These are phyloP conservation scores for Zoanthus sansibaricus DNA, from an alignment of 92 coral and sea anemone species.

Conservation along the genomic window DNA sequence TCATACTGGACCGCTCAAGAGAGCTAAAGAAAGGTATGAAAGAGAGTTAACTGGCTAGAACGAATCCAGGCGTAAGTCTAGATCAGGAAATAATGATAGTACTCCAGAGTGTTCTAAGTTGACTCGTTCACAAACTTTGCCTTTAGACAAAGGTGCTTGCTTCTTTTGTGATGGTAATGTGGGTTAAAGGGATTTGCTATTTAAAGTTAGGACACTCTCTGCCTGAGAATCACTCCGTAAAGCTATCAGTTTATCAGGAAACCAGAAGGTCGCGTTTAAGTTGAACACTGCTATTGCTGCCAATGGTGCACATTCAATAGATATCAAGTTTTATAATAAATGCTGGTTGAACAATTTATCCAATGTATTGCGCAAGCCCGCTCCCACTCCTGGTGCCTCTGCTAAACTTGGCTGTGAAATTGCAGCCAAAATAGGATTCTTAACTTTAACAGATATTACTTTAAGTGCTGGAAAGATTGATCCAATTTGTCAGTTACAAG, in stretches of 20 bases:
- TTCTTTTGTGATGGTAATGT: conserved; percentile 72
- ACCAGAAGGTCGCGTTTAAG: conserved; percentile 62
- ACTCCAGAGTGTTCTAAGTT: conserved; percentile 43
- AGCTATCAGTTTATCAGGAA: conserved; percentile 57
- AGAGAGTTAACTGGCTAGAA: conserved; percentile 44
- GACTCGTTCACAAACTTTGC: conserved; percentile 72
- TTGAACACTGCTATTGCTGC: conserved; percentile 67
- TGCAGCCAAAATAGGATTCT: conserved; percentile 72
- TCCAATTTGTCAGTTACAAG: conserved; percentile 62
- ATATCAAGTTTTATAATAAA: conserved; percentile 66
- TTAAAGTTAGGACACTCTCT: conserved; percentile 55
- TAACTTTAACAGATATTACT: conserved; percentile 59
- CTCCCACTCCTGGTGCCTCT: conserved; percentile 29
- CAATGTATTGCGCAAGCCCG: conserved; percentile 63
- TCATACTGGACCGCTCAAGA: conserved; percentile 35
- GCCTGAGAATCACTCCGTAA: conserved; percentile 63
- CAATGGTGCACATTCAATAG: conserved; percentile 74
- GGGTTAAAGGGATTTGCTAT: conserved; percentile 63
- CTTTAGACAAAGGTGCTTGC: conserved; percentile 53
- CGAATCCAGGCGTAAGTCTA: conserved; percentile 48
- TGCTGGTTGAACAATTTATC: conserved; percentile 72
- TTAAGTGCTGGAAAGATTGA: conserved; percentile 58
- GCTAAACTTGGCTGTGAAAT: conserved; percentile 48
- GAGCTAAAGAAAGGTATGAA: conserved; percentile 45
- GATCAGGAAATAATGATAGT: neutral